A percentile compares a stretch with the other conserved stretches of the same genome.
phyloP scores from a whole-genome alignment of 2,888 invertebrate species.

The Noctua fimbriata region DNA sequence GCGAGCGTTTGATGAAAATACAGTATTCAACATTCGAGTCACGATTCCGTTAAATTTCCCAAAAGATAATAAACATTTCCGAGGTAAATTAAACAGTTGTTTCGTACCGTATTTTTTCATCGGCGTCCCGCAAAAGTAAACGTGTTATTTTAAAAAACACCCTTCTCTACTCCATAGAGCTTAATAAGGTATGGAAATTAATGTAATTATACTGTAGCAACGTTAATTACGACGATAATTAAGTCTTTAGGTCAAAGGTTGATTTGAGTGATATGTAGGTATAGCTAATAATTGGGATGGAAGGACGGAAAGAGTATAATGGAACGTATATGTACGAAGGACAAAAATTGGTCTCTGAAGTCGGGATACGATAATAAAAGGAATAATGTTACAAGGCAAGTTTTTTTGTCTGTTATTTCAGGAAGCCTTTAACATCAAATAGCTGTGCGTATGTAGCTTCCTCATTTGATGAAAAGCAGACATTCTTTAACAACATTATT shows the following conservation, averaged over 20 bases:
- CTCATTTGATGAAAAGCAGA: neutral
- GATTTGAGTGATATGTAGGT: constrained; percentile 53
- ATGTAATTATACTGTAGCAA: constrained; percentile 64
- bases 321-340: constrained; percentile 33
- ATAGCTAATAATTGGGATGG: constrained; percentile 51
- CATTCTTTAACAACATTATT: neutral
- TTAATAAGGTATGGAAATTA: constrained; percentile 55
- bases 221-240: constrained; percentile 59
- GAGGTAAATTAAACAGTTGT: constrained; percentile 86
- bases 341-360: constrained; percentile 48
- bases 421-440: neutral
- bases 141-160: constrained; percentile 64
- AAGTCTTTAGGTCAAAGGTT: constrained; percentile 53
- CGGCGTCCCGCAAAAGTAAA: constrained; percentile 44
- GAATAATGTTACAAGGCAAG: constrained; percentile 27
- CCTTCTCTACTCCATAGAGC: constrained; percentile 34
- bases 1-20: constrained; percentile 77
- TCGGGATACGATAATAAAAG: constrained; percentile 14
- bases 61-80: constrained; percentile 87
- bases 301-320: constrained; percentile 27
- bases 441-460: neutral
- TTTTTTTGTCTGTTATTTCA: constrained; percentile 29
- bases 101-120: constrained; percentile 69
- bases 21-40: constrained; percentile 78
- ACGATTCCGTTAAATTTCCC: constrained; percentile 86